phyloP scores from a whole-genome alignment of 2,113 vertebrate genomes.

The Lota lota region DNA sequence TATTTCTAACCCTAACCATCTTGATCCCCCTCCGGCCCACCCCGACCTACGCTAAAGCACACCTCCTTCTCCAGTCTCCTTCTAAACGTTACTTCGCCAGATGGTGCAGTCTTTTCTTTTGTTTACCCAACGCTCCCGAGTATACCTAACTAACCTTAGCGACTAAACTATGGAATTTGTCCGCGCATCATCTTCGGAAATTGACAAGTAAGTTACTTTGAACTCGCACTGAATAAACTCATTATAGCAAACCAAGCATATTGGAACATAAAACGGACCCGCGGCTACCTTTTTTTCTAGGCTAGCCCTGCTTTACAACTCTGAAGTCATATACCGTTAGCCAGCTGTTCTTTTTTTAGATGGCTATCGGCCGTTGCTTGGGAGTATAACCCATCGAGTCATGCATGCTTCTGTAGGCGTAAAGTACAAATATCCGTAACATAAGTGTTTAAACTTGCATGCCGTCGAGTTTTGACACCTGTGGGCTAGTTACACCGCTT shows the following conservation, averaged over 20 bases:
- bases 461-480: slow-evolving; percentile 48
- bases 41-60: background rate
- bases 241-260: slow-evolving; percentile 17
- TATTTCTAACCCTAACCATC: too few relatives aligned
- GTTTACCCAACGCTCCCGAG: slow-evolving; percentile 65
- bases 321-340: slow-evolving; percentile 14
- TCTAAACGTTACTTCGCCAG: slow-evolving; percentile 56
- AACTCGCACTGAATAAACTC: background rate
- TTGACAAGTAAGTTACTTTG: slow-evolving; percentile 46
- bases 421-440: background rate
- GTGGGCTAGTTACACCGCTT: slow-evolving; percentile 27
- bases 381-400: background rate
- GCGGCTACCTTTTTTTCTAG: slow-evolving; percentile 37
- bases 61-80: slow-evolving; percentile 22
- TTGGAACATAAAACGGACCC: slow-evolving; percentile 16
- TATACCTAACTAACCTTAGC: slow-evolving; percentile 49
- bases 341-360: slow-evolving; percentile 42
- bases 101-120: slow-evolving; percentile 74
- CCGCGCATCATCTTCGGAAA: slow-evolving; percentile 26
- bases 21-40: too few relatives aligned
- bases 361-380: background rate
- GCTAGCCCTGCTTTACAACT: slow-evolving; percentile 32
- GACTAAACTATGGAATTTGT: slow-evolving; percentile 48
- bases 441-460: background rate
- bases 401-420: background rate